Base-by-base conservation (phyloP, 1,140 invertebrate species). In the Apis florea region DNA sequence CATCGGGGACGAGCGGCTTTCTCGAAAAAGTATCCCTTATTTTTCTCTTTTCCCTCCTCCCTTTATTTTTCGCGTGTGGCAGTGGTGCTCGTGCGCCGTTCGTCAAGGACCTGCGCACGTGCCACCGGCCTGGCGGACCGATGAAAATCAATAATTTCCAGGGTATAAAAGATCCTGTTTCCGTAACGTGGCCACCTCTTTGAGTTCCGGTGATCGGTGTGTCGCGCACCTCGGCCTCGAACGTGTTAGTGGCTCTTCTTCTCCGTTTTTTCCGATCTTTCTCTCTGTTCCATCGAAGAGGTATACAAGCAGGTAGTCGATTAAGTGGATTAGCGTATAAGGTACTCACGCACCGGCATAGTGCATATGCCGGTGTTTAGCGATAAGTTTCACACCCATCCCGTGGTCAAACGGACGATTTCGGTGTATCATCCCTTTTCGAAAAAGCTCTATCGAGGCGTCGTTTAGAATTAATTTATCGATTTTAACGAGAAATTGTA, bases 101-200 rank as follows among this genome's bases (percentile, higher is more conserved):
- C 58, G 11, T 21, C 71, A 84, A 88, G 83, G 83, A 86, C 68
- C 64, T 83, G 88, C 81, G 83, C 89, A 86, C 76, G 80, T 83
- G 84, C 31, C 69, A 61, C 70, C 58, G 81, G 79, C 56, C 83
- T 47, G 67, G 76, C 66, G 61, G n/a, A 54, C 49, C 82, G 64
- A 67, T 40, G 68, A 61, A 82, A 84, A 90, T 90, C 90, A 90
- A 90, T 90, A 90, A 90, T 87, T 87, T 87, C 89, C 77, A 85
- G 83, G 87, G 84, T 89, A 90, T 87, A 88, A 85, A 89, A 89
- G 86, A 86, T 85, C 83, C 85, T 79, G 87, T 81, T 83, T 79
- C 74, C 82, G 85, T 85, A 78, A 67, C 82, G 78, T 79, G 82
- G 67, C 79, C 76, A 81, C 54, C 79, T 87, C 79, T 82, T 71